phyloP scores from a whole-genome alignment of 1,140 invertebrate species.

The Nebria ingens region DNA sequence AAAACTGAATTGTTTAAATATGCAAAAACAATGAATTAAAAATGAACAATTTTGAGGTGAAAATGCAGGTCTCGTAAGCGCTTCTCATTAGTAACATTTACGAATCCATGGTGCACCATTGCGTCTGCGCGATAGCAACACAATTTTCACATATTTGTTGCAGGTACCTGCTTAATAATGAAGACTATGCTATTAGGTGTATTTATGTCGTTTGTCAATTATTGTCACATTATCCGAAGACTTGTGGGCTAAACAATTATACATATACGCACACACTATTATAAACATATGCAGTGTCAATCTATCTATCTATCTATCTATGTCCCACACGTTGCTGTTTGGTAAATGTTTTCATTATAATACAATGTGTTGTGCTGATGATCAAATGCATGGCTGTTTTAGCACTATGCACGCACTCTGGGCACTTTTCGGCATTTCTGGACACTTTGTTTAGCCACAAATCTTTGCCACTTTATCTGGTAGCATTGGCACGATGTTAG shows the following conservation, averaged over 20 bases:
- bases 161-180: constrained; percentile 35
- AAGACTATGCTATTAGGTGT: constrained; percentile 30
- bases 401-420: background rate
- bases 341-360: constrained; percentile 2
- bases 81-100: constrained; percentile 6
- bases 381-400: background rate
- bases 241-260: constrained; percentile 20
- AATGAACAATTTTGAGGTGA: too few relatives aligned
- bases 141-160: constrained; percentile 30
- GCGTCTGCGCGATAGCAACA: background rate
- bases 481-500: too few relatives aligned
- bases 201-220: constrained; percentile 22
- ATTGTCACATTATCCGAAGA: constrained; percentile 32
- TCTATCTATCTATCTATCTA: background rate
- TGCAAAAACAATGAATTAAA: too few relatives aligned
- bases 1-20: too few relatives aligned
- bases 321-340: background rate
- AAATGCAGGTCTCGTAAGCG: background rate
- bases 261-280: constrained; percentile 1
- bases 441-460: constrained; percentile 1
- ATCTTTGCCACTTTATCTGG: background rate
- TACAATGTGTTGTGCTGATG: background rate
- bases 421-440: background rate
- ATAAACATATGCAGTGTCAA: background rate
- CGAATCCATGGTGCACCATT: background rate